A percentile compares a stretch with the other conserved stretches of the same genome.
phyloP scores from a whole-genome alignment of 2,113 vertebrate genomes.

The Reinhardtius hippoglossoides region DNA sequence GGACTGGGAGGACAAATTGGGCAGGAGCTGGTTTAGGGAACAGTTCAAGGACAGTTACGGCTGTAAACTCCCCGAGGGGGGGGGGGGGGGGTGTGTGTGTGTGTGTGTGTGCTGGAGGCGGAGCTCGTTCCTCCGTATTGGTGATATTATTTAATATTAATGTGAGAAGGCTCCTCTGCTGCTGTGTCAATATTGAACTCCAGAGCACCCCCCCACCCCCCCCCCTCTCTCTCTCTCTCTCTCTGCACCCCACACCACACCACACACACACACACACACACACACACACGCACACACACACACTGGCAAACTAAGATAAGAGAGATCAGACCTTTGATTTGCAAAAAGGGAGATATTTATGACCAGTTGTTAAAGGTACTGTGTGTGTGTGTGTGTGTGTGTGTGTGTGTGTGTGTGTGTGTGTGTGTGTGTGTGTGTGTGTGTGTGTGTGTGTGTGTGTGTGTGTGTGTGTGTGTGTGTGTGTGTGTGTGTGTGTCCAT shows the following conservation, averaged over 20 bases:
- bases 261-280: constrained; percentile 3
- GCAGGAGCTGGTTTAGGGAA: constrained; percentile 21
- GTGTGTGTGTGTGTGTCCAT: constrained; percentile 8
- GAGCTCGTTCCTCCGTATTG: constrained; percentile 62
- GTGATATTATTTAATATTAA: constrained; percentile 65
- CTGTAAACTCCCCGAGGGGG: constrained; percentile 11
- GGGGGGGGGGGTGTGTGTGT: background rate
- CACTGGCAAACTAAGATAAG: constrained; percentile 17
- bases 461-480: background rate
- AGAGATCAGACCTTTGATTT: constrained; percentile 66
- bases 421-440: too few species aligned
- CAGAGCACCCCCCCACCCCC: constrained; percentile 12
- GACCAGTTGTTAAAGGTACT: constrained; percentile 53
- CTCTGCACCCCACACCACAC: too few species aligned
- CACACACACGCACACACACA: constrained; percentile 5
- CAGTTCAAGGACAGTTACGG: constrained; percentile 56
- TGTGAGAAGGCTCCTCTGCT: constrained; percentile 44
- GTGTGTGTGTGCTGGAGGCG: constrained; percentile 16
- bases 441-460: constrained; percentile 3
- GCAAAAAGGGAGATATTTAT: constrained; percentile 72
- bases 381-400: background rate
- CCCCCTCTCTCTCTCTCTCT: background rate
- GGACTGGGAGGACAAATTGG: constrained; percentile 48
- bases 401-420: background rate
- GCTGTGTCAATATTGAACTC: constrained; percentile 65